Evolutionary conservation across 2,113 vertebrate species (phyloP).

Genomic region (Alosa alosa): DNA sequence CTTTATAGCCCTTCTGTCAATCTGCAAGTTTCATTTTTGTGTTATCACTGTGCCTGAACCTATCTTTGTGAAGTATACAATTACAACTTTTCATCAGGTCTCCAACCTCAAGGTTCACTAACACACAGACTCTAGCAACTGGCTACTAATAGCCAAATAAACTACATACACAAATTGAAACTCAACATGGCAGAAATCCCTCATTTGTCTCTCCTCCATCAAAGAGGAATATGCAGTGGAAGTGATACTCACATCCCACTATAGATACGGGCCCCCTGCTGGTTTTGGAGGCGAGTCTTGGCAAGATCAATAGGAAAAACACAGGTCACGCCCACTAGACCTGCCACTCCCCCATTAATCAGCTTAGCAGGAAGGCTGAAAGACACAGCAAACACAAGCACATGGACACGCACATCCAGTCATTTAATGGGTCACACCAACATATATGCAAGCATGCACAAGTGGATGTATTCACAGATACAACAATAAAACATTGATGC

Average conservation of each 20-base stretch:
- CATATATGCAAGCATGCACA: slow-evolving; percentile 26
- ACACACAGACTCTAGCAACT: neutral
- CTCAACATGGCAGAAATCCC: neutral
- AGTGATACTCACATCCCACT: slow-evolving; percentile 81
- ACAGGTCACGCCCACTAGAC: slow-evolving; percentile 86
- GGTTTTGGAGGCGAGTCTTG: slow-evolving; percentile 89
- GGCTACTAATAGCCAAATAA: neutral
- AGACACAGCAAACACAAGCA: slow-evolving; percentile 49
- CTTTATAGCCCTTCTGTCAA: no score
- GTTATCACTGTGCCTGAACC: no score
- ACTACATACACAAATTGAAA: no score
- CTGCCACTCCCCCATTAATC: slow-evolving; percentile 87
- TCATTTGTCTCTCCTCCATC: no score
- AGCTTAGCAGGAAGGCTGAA: slow-evolving; percentile 81
- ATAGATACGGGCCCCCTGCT: slow-evolving; percentile 79
- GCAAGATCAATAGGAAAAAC: slow-evolving; percentile 90
- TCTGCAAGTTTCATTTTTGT: no score
- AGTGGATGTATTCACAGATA: neutral
- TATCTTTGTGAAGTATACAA: neutral
- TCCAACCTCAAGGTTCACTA: neutral
- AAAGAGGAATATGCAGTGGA: neutral
- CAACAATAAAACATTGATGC: neutral
- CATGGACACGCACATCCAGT: slow-evolving; percentile 37
- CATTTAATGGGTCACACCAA: slow-evolving; percentile 7
- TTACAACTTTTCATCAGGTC: neutral